phyloP scores from a whole-genome alignment of 1,140 invertebrate genomes.

The Cheumatopsyche charites region DNA sequence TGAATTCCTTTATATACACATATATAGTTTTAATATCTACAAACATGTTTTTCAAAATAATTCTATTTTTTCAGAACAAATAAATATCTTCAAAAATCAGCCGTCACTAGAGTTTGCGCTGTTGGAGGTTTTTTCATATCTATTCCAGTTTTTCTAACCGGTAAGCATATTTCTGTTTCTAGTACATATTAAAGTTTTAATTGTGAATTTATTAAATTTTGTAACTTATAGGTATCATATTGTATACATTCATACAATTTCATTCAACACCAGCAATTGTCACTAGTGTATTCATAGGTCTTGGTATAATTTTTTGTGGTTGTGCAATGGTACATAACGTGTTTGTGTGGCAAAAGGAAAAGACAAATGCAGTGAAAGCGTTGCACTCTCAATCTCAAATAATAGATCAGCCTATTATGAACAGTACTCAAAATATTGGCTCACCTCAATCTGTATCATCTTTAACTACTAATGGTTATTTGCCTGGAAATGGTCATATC shows the following conservation, averaged over 20 bases:
- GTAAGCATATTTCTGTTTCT: conserved; percentile 57
- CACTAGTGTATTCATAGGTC: conserved; percentile 84
- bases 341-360: conserved; percentile 91
- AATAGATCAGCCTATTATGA: conserved; percentile 43
- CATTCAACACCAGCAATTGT: conserved; percentile 89
- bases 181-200: conserved; percentile 1
- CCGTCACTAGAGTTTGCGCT: conserved; percentile 86
- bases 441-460: conserved; percentile 37
- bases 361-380: conserved; percentile 65
- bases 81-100: conserved; percentile 89
- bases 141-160: conserved; percentile 90
- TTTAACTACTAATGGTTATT: conserved; percentile 52
- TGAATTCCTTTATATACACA: no score
- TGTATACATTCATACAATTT: conserved; percentile 92
- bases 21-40: no score
- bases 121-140: conserved; percentile 92
- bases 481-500: conserved; percentile 57
- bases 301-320: conserved; percentile 90
- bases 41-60: no score
- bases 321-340: conserved; percentile 93
- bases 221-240: conserved; percentile 78
- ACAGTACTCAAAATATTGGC: conserved; percentile 43
- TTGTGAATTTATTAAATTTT: conserved; percentile 28
- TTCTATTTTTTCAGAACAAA: conserved; percentile 74
- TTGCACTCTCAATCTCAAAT: conserved; percentile 53